Conservation (phyloP, 2,888 invertebrate species). For the Patella pellucida region DNA sequence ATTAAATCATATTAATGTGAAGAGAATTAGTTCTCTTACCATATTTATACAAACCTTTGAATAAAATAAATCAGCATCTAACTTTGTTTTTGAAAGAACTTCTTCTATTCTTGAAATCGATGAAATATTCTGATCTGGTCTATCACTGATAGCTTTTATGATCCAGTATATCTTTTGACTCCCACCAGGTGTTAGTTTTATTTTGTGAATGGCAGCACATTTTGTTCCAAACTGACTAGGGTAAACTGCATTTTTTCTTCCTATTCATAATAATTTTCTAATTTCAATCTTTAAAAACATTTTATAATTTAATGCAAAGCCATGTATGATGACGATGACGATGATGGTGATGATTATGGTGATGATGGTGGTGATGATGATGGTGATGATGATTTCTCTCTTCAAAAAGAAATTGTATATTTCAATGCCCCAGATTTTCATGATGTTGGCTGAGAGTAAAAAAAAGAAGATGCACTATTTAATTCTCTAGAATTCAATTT, state of each 20-base stretch:
- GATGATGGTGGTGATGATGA: conserved; percentile 23
- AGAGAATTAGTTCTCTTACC: too few relatives aligned
- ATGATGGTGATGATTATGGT: conserved; percentile 23
- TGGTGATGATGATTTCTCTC: conserved; percentile 17
- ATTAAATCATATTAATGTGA: too few relatives aligned
- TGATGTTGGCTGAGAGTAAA: too few relatives aligned
- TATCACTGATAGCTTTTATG: conserved; percentile 19
- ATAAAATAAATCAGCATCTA: conserved; percentile 58
- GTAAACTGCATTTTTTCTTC: conserved; percentile 36
- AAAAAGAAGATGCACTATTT: too few relatives aligned
- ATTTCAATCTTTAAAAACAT: neutral
- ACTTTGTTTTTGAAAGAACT: conserved; percentile 41
- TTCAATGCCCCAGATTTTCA: too few relatives aligned
- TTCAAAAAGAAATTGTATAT: too few relatives aligned
- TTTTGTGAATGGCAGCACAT: conserved; percentile 50
- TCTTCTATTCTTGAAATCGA: conserved; percentile 25
- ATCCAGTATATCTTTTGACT: conserved; percentile 37
- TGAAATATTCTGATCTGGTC: conserved; percentile 16
- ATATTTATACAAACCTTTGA: conserved; percentile 36
- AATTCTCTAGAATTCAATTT: too few relatives aligned
- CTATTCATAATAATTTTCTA: conserved; percentile 22
- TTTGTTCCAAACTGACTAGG: conserved; percentile 52
- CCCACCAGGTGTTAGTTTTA: conserved; percentile 42
- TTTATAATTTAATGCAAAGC: too few relatives aligned
- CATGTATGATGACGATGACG: conserved; percentile 13